These are phyloP conservation scores for Stenodema calcarata DNA, from an alignment of 2,888 invertebrate species.

Conservation along the genomic window DNA sequence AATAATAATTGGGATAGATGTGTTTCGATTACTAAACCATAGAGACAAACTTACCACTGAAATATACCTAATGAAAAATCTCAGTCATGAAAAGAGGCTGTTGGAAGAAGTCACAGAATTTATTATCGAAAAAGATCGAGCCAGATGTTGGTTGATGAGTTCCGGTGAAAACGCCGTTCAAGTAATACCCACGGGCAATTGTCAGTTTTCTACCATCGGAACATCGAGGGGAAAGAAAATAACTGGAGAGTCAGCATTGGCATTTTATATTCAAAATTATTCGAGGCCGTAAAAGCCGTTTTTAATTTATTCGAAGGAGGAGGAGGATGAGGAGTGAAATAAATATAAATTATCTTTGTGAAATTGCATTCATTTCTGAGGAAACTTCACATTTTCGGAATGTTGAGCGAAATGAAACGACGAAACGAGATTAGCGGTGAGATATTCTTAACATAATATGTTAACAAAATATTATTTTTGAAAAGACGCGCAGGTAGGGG, in stretches of 20 bases:
- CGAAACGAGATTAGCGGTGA: no score
- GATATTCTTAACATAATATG: no score
- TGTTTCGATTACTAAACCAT: no score
- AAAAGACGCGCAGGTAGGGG: no score
- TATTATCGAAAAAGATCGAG: neutral
- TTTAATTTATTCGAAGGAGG: neutral
- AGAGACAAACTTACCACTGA: no score
- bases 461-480: no score
- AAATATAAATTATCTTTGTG: neutral
- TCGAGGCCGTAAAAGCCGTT: neutral
- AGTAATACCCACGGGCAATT: neutral
- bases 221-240: neutral
- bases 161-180: neutral
- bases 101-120: no score
- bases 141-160: neutral
- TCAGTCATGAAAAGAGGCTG: no score
- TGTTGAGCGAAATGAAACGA: no score
- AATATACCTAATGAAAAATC: no score
- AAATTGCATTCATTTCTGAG: neutral
- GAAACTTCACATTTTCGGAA: neutral
- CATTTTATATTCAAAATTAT: neutral
- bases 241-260: neutral
- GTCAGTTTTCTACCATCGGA: neutral
- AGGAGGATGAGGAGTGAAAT: neutral
- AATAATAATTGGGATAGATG: no score